These are phyloP conservation scores for Epiblema foenella DNA, from an alignment of 2,888 invertebrate genomes.

Conservation along the genomic window DNA sequence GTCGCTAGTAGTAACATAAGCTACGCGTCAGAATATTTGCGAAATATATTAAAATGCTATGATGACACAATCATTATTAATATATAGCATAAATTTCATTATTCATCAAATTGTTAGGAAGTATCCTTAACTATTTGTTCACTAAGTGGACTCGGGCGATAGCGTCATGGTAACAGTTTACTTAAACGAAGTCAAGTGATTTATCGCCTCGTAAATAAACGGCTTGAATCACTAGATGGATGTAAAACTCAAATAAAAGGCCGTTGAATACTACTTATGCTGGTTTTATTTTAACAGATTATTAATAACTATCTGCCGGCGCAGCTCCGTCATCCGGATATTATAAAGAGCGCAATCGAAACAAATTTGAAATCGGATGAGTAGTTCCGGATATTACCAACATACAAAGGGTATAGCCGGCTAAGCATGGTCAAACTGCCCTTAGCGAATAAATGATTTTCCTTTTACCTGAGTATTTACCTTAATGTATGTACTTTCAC, in stretches of 20 bases:
- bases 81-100: background rate
- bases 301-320: no score
- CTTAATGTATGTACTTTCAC: no score
- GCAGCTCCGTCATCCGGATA: no score
- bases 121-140: conserved; percentile 11
- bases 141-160: conserved; percentile 9
- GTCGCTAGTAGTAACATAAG: no score
- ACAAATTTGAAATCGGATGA: no score
- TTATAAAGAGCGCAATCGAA: no score
- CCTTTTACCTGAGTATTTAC: no score
- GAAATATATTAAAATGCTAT: no score
- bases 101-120: background rate
- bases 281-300: background rate
- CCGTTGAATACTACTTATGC: background rate
- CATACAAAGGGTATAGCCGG: no score
- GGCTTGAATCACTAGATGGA: background rate
- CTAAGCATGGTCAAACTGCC: no score
- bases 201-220: conserved; percentile 12
- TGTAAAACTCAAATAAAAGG: background rate
- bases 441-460: no score
- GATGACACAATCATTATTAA: background rate
- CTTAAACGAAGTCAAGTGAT: conserved; percentile 42
- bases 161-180: conserved; percentile 26
- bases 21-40: background rate
- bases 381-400: no score